phyloP scores from a whole-genome alignment of 2,888 invertebrate genomes.

The Melipona bicolor region DNA sequence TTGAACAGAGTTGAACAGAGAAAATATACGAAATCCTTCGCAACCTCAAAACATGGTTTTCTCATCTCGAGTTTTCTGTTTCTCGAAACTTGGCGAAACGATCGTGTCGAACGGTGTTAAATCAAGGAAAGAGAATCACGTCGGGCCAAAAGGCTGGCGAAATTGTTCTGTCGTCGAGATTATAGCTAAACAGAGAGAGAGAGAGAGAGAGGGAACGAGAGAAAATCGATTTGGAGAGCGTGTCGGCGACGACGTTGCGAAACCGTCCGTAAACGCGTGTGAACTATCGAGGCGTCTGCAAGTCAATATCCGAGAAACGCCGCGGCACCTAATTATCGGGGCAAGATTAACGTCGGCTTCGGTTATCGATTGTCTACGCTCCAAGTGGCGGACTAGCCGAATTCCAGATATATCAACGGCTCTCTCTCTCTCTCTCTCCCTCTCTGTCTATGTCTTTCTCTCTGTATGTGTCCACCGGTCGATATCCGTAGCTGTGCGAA shows the following conservation, averaged over 20 bases:
- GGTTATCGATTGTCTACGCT: slow-evolving; percentile 61
- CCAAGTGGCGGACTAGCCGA: slow-evolving; percentile 39
- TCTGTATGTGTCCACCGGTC: slow-evolving; percentile 13
- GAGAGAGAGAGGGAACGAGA: neutral
- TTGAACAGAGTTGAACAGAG: too few relatives aligned
- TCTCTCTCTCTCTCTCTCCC: neutral
- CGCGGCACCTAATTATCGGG: slow-evolving; percentile 61
- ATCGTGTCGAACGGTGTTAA: neutral
- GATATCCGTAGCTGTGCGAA: slow-evolving; percentile 19
- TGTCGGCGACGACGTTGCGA: slow-evolving; percentile 28
- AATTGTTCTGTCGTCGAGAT: neutral
- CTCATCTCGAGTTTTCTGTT: neutral
- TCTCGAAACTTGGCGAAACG: neutral
- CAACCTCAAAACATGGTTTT: neutral
- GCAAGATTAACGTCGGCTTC: slow-evolving; percentile 62
- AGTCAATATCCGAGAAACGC: slow-evolving; percentile 57
- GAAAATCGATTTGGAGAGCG: slow-evolving; percentile 2
- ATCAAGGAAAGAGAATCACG: neutral
- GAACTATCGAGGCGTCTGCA: slow-evolving; percentile 45
- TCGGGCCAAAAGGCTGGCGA: neutral
- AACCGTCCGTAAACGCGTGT: slow-evolving; percentile 26
- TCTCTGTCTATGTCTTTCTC: too few relatives aligned
- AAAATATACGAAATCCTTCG: too few relatives aligned
- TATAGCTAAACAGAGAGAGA: neutral
- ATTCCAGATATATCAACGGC: slow-evolving; percentile 35